Evolutionary conservation across 2,797 vertebrate species (phyloP), one percentile per base, ranked within the genome.

Genomic region (Onychomys arenicola): DNA sequence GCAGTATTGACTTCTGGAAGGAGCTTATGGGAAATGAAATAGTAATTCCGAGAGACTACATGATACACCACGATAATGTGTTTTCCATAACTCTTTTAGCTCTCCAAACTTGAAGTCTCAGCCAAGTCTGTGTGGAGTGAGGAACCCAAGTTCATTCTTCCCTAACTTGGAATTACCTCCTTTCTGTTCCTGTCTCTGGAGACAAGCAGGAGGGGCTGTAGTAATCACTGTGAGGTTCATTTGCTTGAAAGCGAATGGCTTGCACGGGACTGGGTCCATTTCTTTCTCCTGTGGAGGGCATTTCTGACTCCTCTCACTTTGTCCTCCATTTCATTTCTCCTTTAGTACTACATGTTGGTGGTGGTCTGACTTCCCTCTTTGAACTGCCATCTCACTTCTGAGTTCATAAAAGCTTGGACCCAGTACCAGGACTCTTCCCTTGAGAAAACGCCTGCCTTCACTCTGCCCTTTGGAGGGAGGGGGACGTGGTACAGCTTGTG

Each of bases 41-140:
- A 84, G 25, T 73, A n/a, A 82, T 63, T 93, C 85, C 29, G 23
- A 76, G 73, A 96, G 23, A 90, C 34, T 34, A 14, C 77, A 89
- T 80, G 40, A 32, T 19, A 34, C 27, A 37, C 10, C 71, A 23
- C 25, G 23, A 75, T 91, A 86, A 27, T 32, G 6, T 55, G 49
- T 71, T 93, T 89, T 83, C 21, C 65, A 5, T 81, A 84, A 87
- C 61, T 90, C 80, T 69, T 77, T 77, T 25, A 46, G 13, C 75
- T 93, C 25, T 75, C 59, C 77, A 89, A 96, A 89, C 5, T 86
- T 80, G 88, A 94, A 49, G 78, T 59, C 71, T 87, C 57, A 37
- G 12, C 32, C 75, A 59, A 27, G 69, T 80, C 61, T 61, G 12
- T 69, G 29, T 80, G 25, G 43, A 76, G 52, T 29, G 34, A 86